Conservation (phyloP, 2,888 invertebrate species). For the Tanytarsus gracilentus region DNA sequence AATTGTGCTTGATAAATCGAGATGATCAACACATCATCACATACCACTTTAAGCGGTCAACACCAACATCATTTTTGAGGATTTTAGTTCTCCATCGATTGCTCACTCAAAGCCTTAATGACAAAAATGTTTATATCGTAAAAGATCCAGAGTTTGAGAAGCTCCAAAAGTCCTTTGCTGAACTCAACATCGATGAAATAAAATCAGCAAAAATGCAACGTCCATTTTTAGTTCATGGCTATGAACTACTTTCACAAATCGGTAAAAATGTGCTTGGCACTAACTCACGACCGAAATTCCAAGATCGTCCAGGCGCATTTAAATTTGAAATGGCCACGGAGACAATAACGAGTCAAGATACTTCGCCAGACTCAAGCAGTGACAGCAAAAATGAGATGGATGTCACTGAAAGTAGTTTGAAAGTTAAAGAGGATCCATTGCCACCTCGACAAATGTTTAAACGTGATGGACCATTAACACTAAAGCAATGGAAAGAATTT, state of each 20-base stretch:
- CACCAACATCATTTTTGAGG: slow-evolving; percentile 35
- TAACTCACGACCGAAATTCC: slow-evolving; percentile 42
- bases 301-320: slow-evolving; percentile 44
- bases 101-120: slow-evolving; percentile 47
- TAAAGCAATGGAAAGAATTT: slow-evolving; percentile 72
- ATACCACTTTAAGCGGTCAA: slow-evolving; percentile 8
- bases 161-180: slow-evolving; percentile 76
- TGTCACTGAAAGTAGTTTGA: slow-evolving; percentile 55
- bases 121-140: slow-evolving; percentile 62
- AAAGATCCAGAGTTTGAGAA: slow-evolving; percentile 60
- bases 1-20: not conserved
- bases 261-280: slow-evolving; percentile 15
- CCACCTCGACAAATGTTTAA: slow-evolving; percentile 26
- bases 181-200: slow-evolving; percentile 58
- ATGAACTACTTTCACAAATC: slow-evolving; percentile 15
- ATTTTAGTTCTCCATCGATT: slow-evolving; percentile 39
- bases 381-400: slow-evolving; percentile 61
- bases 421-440: slow-evolving; percentile 57
- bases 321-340: slow-evolving; percentile 1
- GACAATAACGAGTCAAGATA: slow-evolving; percentile 38
- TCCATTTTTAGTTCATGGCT: slow-evolving; percentile 14
- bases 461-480: slow-evolving; percentile 54
- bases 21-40: slow-evolving; percentile 8
- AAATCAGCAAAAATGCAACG: slow-evolving; percentile 34
- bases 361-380: slow-evolving; percentile 41